phyloP scores from a whole-genome alignment of 2,888 invertebrate genomes.

The Andrena marginata region DNA sequence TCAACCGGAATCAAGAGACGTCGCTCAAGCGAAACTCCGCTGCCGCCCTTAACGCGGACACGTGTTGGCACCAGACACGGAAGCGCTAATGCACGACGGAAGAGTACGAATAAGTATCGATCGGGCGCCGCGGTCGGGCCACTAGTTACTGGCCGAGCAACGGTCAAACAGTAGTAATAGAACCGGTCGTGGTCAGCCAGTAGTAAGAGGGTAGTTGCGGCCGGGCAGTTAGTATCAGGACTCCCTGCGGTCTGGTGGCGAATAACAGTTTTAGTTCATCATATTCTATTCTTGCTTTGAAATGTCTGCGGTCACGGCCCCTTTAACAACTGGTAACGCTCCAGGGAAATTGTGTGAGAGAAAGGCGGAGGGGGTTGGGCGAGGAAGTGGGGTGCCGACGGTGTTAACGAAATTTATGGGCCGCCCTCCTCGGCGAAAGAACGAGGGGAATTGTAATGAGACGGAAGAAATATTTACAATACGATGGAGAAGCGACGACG shows the following conservation, averaged over 20 bases:
- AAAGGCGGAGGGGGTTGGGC: neutral
- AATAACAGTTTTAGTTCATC: constrained; percentile 70
- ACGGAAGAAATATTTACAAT: constrained; percentile 19
- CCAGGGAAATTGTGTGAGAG: neutral
- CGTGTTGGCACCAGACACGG: constrained; percentile 24
- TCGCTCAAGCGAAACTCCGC: constrained; percentile 10
- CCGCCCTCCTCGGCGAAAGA: neutral
- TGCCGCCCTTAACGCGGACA: constrained; percentile 1
- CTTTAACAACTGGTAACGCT: constrained; percentile 7
- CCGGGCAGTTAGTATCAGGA: constrained; percentile 71
- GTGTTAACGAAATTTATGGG: constrained; percentile 35
- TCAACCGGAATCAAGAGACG: constrained; percentile 20
- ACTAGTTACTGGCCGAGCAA: constrained; percentile 64
- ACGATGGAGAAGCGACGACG: neutral
- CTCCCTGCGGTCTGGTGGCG: constrained; percentile 64
- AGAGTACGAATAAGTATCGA: constrained; percentile 70
- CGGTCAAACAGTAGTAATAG: constrained; percentile 73
- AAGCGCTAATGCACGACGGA: constrained; percentile 57
- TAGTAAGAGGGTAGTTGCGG: constrained; percentile 73
- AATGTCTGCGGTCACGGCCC: constrained; percentile 44
- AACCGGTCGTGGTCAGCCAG: constrained; percentile 70
- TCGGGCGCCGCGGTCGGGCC: constrained; percentile 58
- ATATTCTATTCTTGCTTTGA: constrained; percentile 62
- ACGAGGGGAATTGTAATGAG: constrained; percentile 2
- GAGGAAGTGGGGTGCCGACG: neutral